Conservation (phyloP, 1,140 invertebrate species). For the Lordiphosa mommai region DNA sequence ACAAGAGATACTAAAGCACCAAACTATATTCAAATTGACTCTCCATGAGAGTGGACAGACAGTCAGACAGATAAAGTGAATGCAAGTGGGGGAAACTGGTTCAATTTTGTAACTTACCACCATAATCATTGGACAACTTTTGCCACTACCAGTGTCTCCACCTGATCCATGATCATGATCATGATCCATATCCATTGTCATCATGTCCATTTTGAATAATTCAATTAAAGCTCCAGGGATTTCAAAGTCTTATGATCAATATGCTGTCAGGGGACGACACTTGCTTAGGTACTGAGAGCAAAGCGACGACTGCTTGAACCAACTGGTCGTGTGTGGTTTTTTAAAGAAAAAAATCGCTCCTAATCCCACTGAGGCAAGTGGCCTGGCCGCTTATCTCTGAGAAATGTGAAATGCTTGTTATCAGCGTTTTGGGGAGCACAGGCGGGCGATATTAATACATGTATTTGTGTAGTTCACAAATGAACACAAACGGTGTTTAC, state of each 20-base stretch:
- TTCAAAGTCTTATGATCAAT: slow-evolving; percentile 26
- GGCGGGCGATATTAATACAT: slow-evolving; percentile 28
- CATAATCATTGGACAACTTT: slow-evolving; percentile 65
- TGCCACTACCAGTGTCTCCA: slow-evolving; percentile 6
- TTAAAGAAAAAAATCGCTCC: slow-evolving; percentile 63
- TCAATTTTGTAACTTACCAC: slow-evolving; percentile 45
- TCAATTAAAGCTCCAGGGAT: slow-evolving; percentile 55
- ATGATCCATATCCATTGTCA: slow-evolving; percentile 43
- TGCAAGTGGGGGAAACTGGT: not conserved
- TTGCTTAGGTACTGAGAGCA: slow-evolving; percentile 54
- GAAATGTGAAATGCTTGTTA: slow-evolving; percentile 56
- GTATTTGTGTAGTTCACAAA: not conserved
- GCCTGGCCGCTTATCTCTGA: slow-evolving; percentile 55
- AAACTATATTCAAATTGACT: too few relatives aligned
- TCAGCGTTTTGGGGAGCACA: slow-evolving; percentile 31
- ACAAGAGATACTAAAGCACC: not conserved
- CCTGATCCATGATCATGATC: slow-evolving; percentile 35
- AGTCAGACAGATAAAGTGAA: not conserved
- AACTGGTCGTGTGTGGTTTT: slow-evolving; percentile 46
- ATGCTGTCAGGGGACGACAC: slow-evolving; percentile 30
- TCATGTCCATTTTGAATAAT: slow-evolving; percentile 16
- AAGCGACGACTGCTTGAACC: slow-evolving; percentile 44
- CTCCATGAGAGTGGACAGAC: slow-evolving; percentile 15
- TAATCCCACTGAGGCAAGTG: slow-evolving; percentile 50
- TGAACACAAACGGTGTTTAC: slow-evolving; percentile 1